Evolutionary conservation across 2,113 vertebrate species (phyloP), one percentile per base, ranked within the genome.

Genomic region (Brienomyrus longianalis): DNA sequence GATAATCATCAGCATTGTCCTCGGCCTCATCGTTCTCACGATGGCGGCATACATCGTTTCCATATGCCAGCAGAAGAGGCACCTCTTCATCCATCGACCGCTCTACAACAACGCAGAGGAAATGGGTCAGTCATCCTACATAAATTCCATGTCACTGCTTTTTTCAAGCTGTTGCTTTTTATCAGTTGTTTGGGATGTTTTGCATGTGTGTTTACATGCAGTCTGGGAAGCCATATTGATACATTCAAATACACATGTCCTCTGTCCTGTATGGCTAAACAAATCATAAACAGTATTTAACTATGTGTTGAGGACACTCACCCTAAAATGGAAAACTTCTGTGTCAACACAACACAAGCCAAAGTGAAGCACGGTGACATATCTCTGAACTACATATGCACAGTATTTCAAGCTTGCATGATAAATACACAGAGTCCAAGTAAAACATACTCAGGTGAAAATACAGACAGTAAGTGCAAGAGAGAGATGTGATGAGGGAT

Each of bases 31-130:
- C 84, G 89, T 90, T 35, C 59, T 96, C 80, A 88, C 74, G 0
- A 21, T 95, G 83, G 39, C 94, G 17, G 21, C 90, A 17, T 92
- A 94, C 39, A 92, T 91, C 91, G 88, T 95, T 21, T 91, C 90
- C 43, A 96, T 90, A 91, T 94, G 91, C 90, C 95, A 93, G 90
- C 92, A 93, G 1, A 94, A 88, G 92, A 91, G 90, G 27, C 83
- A 59, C 43, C 96, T 96, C 77, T 96, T 94, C 91, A 90, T 93
- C 85, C 96, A 96, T 83, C 94, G 93, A 21, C 95, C 94, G 91
- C 95, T 97, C 0, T 87, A 92, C 91, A 93, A 93, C 91, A 89
- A 87, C 89, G 83, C 91, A 48, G 91, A 93, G 27, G 92, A 95
- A 48, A 90, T 92, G 84, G 95, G 96, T 96, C 90, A 93, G 92